A percentile compares a stretch with the other conserved stretches of the same genome.
phyloP scores from a whole-genome alignment of 2,797 vertebrate species.

The Picus viridis region DNA sequence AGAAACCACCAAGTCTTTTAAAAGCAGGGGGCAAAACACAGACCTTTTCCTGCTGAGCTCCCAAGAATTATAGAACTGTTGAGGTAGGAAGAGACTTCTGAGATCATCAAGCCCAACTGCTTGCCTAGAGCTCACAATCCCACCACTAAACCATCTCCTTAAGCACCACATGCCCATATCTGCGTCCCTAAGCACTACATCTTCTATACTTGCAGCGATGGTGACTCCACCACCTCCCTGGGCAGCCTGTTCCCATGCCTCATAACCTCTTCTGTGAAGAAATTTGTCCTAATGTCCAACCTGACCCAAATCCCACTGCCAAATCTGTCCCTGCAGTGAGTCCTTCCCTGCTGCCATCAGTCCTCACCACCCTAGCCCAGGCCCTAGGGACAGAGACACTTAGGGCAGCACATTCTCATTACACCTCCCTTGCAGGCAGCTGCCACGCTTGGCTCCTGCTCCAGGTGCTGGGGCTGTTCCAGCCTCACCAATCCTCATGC shows the following conservation, averaged over 20 bases:
- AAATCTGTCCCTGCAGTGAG: not conserved
- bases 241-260: too few species aligned
- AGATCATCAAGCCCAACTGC: too few species aligned
- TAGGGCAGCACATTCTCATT: accelerated
- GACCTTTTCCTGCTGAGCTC: not conserved
- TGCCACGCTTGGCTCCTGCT: not conserved
- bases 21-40: not conserved
- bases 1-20: not conserved
- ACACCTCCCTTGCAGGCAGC: not conserved
- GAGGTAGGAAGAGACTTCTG: too few species aligned
- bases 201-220: too few species aligned
- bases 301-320: not conserved
- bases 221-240: too few species aligned
- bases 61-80: too few species aligned
- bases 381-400: not conserved
- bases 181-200: too few species aligned
- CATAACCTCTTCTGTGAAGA: too few species aligned
- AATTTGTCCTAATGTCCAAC: too few species aligned
- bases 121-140: too few species aligned
- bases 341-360: not conserved
- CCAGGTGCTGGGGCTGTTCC: not conserved
- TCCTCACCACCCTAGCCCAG: not conserved
- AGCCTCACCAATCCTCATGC: not conserved
- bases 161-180: too few species aligned
- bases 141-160: too few species aligned